Conservation (phyloP, 2,113 vertebrate genomes). For the Nibea albiflora region DNA sequence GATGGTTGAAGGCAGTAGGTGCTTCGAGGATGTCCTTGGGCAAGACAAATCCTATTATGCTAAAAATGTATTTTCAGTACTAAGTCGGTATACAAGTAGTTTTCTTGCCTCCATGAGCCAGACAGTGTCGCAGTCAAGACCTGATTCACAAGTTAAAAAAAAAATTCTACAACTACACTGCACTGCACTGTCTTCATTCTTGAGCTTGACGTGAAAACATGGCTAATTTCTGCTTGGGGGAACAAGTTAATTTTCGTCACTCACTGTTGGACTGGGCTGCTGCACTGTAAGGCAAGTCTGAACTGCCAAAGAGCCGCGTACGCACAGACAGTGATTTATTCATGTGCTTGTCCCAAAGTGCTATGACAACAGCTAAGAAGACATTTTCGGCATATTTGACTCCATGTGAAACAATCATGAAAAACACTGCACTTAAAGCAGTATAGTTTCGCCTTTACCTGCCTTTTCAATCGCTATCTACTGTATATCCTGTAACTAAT, state of each 20-base stretch:
- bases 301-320: background rate
- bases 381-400: slow-evolving; percentile 15
- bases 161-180: background rate
- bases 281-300: slow-evolving; percentile 14
- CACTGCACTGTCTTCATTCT: slow-evolving; percentile 9
- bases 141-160: background rate
- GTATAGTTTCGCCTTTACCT: background rate
- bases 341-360: slow-evolving; percentile 8
- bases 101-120: slow-evolving; percentile 3
- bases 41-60: background rate
- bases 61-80: background rate
- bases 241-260: slow-evolving; percentile 21
- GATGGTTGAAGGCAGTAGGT: background rate
- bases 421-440: background rate
- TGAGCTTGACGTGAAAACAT: background rate
- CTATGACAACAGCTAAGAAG: slow-evolving; percentile 8
- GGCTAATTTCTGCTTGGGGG: slow-evolving; percentile 12
- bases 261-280: slow-evolving; percentile 1
- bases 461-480: background rate
- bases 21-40: background rate
- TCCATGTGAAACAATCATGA: background rate
- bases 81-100: background rate
- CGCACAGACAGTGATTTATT: slow-evolving; percentile 24
- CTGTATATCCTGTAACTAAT: background rate
- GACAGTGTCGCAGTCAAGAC: background rate